These are phyloP conservation scores for Carabus problematicus DNA, from an alignment of 2,888 invertebrate species.

Conservation along the genomic window DNA sequence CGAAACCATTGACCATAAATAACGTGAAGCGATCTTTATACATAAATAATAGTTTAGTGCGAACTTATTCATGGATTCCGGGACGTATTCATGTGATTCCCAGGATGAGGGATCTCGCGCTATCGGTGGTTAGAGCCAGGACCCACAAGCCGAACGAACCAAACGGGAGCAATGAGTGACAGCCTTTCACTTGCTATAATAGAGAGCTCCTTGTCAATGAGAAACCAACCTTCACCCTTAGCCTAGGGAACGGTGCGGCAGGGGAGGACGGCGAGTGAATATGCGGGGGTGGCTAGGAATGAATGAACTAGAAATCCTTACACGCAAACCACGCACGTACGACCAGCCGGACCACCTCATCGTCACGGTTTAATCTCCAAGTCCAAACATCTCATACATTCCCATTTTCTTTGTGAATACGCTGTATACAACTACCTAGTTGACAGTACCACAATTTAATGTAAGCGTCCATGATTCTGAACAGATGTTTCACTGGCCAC, in stretches of 20 bases:
- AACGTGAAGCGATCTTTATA: constrained; percentile 47
- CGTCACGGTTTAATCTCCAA: constrained; percentile 48
- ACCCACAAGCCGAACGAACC: constrained; percentile 38
- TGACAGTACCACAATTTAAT: constrained; percentile 30
- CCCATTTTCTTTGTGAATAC: constrained; percentile 37
- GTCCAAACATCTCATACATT: constrained; percentile 44
- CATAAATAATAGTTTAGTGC: constrained; percentile 51
- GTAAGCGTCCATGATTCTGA: constrained; percentile 1
- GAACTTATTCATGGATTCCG: constrained; percentile 50
- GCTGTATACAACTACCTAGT: constrained; percentile 14
- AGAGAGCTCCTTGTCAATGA: constrained; percentile 44
- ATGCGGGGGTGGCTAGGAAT: too few species aligned
- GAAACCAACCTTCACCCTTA: constrained; percentile 12
- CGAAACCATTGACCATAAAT: constrained; percentile 49
- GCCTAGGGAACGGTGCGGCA: too few species aligned
- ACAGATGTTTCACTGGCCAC: not conserved
- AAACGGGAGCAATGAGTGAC: constrained; percentile 45
- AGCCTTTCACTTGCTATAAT: constrained; percentile 47
- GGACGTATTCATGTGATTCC: constrained; percentile 27
- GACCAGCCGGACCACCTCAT: constrained; percentile 47
- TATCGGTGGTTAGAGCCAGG: constrained; percentile 43
- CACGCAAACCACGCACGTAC: not conserved
- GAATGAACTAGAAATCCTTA: too few species aligned
- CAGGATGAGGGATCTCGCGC: constrained; percentile 7
- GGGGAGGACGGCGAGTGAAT: too few species aligned